These are phyloP conservation scores for Deilephila porcellus DNA, from an alignment of 2,888 invertebrate species.

Conservation along the genomic window DNA sequence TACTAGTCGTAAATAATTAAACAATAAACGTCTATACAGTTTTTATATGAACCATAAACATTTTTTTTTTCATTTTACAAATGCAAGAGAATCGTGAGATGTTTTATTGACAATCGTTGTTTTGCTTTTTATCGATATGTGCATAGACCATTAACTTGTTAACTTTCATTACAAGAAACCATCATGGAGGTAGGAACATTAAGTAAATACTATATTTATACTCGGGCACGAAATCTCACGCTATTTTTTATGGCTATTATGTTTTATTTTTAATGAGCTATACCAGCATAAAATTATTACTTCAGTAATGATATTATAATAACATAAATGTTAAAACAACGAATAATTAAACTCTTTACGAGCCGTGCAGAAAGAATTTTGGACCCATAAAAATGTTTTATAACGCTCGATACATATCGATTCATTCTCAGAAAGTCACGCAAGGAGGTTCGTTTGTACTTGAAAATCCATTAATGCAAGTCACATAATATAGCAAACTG, in stretches of 20 bases:
- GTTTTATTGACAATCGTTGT: slow-evolving; percentile 9
- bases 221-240: background rate
- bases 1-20: slow-evolving; percentile 27
- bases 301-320: slow-evolving; percentile 5
- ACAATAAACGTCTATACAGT: slow-evolving; percentile 17
- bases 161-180: slow-evolving; percentile 8
- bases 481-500: slow-evolving; percentile 4
- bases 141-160: slow-evolving; percentile 7
- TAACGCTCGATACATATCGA: slow-evolving; percentile 10
- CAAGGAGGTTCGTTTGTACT: background rate
- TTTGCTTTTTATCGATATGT: slow-evolving; percentile 10
- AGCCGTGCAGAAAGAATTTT: slow-evolving; percentile 1
- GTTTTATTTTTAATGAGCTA: background rate
- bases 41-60: slow-evolving; percentile 18
- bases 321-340: slow-evolving; percentile 17
- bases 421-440: slow-evolving; percentile 9
- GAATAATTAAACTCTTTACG: background rate
- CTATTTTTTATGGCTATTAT: background rate
- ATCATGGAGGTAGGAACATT: background rate
- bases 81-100: slow-evolving; percentile 8
- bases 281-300: background rate
- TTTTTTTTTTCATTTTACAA: background rate
- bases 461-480: background rate
- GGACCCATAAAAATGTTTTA: slow-evolving; percentile 15
- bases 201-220: background rate